Evolutionary conservation across 1,140 invertebrate species (phyloP).

Genomic region (Caenorhabditis brenneri): DNA sequence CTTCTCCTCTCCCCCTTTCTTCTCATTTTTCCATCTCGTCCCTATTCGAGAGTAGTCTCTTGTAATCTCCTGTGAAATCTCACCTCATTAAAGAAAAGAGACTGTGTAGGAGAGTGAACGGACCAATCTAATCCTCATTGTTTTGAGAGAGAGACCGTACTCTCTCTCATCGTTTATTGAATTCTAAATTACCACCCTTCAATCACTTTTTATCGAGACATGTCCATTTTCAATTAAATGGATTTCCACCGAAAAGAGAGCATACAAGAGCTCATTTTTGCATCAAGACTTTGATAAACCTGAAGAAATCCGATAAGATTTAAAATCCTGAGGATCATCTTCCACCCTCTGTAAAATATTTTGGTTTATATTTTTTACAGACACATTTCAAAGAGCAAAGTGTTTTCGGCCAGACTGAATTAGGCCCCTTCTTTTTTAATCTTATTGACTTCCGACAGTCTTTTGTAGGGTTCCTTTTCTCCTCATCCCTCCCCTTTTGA

Average conservation of each 20-base stretch:
- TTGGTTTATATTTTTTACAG: too few relatives aligned
- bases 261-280: not conserved
- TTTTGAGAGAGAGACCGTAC: not conserved
- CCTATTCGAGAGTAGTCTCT: not conserved
- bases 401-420: too few relatives aligned
- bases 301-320: not conserved
- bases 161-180: not conserved
- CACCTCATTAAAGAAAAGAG: constrained; percentile 14
- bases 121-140: not conserved
- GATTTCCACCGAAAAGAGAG: not conserved
- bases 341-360: not conserved
- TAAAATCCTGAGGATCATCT: not conserved
- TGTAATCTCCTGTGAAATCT: constrained; percentile 32
- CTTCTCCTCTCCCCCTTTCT: not conserved
- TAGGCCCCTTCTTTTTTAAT: too few relatives aligned
- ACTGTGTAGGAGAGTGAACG: not conserved
- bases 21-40: not conserved
- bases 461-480: too few relatives aligned
- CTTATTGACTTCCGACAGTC: too few relatives aligned
- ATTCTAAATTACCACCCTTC: not conserved
- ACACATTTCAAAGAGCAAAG: too few relatives aligned
- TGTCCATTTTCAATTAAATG: too few relatives aligned
- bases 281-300: not conserved
- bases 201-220: too few relatives aligned
- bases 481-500: not conserved